A percentile compares a stretch with the other conserved stretches of the same genome.
These are phyloP conservation scores for Buathra laborator DNA, from an alignment of 2,888 invertebrate species.

Conservation along the genomic window DNA sequence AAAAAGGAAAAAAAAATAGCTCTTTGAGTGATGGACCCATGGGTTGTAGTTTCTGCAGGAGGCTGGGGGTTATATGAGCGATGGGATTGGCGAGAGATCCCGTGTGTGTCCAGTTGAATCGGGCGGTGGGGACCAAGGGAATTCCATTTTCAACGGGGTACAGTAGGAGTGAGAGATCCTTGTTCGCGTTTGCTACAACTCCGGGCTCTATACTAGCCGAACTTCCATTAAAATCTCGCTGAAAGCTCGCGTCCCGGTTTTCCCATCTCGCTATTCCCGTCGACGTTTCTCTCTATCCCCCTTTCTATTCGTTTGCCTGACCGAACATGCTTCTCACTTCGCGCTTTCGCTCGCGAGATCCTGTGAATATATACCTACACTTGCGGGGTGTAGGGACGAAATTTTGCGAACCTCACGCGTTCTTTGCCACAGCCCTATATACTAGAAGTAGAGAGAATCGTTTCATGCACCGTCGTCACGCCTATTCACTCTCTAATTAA, in stretches of 20 bases:
- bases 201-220: neutral
- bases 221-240: slow-evolving; percentile 51
- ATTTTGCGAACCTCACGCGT: neutral
- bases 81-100: neutral
- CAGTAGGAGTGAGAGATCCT: slow-evolving; percentile 13
- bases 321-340: slow-evolving; percentile 7
- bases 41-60: neutral
- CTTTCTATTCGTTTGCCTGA: neutral
- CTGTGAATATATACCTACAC: neutral
- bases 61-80: neutral
- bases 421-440: neutral
- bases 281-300: neutral
- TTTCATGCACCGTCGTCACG: neutral
- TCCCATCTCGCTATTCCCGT: slow-evolving; percentile 23
- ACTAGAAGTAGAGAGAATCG: neutral
- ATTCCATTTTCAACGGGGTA: slow-evolving; percentile 28
- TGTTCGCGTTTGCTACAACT: neutral
- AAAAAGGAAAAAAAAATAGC: neutral
- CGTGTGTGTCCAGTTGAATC: slow-evolving; percentile 25
- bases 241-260: slow-evolving; percentile 40
- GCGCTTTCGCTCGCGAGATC: neutral
- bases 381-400: neutral
- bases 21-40: slow-evolving; percentile 11
- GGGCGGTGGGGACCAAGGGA: slow-evolving; percentile 34
- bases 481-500: neutral